A percentile compares a stretch with the other conserved stretches of the same genome.
These are phyloP conservation scores for Eubasilissa splendida DNA, from an alignment of 2,888 invertebrate species.

Conservation along the genomic window DNA sequence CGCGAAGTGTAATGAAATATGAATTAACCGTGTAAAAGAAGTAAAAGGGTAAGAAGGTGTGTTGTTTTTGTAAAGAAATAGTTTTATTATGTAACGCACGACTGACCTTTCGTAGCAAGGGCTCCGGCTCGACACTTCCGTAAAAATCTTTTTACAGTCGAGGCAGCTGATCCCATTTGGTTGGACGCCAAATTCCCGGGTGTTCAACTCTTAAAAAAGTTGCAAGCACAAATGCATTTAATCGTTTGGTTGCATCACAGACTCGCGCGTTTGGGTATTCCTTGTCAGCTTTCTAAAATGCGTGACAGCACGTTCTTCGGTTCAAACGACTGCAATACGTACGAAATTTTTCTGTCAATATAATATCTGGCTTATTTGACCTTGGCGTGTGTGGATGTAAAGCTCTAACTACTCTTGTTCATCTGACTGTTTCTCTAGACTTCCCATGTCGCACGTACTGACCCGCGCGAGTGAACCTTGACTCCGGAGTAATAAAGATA, in stretches of 20 bases:
- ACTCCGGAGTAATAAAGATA: constrained; percentile 16
- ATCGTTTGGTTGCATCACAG: constrained; percentile 32
- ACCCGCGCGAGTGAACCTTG: neutral
- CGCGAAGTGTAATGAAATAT: no score
- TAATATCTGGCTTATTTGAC: neutral
- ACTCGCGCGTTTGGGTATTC: neutral
- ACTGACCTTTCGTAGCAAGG: constrained; percentile 35
- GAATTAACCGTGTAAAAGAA: no score
- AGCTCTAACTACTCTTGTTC: neutral
- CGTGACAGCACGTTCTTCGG: neutral
- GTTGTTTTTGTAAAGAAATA: neutral
- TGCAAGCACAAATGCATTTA: constrained; percentile 34
- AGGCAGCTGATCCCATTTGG: constrained; percentile 42
- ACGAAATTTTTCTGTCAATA: no score
- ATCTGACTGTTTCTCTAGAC: neutral
- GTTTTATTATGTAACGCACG: constrained; percentile 13
- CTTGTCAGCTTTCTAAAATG: constrained; percentile 19
- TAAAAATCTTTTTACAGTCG: constrained; percentile 46
- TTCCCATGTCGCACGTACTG: neutral
- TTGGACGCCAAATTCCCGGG: constrained; percentile 40
- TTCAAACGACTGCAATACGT: no score
- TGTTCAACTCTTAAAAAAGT: constrained; percentile 37
- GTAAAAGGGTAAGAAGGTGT: no score
- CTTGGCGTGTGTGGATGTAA: neutral
- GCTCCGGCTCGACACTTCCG: constrained; percentile 36